Percentiles rank a stretch among this genome's conserved stretches.
Conservation (phyloP, 2,888 invertebrate species). For the Andrena dorsata region DNA sequence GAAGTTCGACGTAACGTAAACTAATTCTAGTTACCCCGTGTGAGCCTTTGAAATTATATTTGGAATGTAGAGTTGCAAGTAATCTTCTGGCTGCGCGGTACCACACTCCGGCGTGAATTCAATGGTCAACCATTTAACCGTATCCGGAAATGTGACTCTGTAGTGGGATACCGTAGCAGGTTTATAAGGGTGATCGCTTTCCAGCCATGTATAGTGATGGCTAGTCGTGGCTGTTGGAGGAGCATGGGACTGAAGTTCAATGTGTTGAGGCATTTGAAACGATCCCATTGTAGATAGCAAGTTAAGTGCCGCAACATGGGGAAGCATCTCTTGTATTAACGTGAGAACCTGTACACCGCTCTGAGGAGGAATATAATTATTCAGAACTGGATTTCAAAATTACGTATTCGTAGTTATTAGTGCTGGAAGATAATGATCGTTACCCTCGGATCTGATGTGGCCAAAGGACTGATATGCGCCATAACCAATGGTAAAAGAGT, state of each 20-base stretch:
- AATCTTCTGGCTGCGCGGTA: conserved; percentile 97
- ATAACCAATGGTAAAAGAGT: conserved; percentile 93
- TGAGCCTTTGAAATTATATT: conserved; percentile 76
- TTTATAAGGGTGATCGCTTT: conserved; percentile 98
- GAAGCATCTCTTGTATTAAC: conserved; percentile 94
- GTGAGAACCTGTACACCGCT: conserved; percentile 94
- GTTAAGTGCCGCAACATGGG: conserved; percentile 95
- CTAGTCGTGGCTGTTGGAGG: conserved; percentile 88
- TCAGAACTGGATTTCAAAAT: conserved; percentile 9
- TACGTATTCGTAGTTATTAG: conserved; percentile 13
- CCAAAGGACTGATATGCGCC: conserved; percentile 93
- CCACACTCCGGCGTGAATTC: conserved; percentile 97
- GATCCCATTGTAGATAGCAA: conserved; percentile 86
- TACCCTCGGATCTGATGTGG: conserved; percentile 93
- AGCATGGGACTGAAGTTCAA: conserved; percentile 79
- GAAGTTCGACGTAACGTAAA: neutral
- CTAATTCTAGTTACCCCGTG: conserved; percentile 69
- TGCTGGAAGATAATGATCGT: conserved; percentile 59
- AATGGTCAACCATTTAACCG: conserved; percentile 95
- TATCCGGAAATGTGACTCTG: conserved; percentile 94
- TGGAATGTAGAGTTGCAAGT: conserved; percentile 90
- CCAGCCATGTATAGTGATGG: conserved; percentile 95
- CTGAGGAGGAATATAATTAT: conserved; percentile 84
- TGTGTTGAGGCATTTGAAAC: conserved; percentile 84
- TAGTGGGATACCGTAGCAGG: conserved; percentile 94